Base-by-base conservation (phyloP, 2,797 vertebrate genomes). In the Remorina albescens region DNA sequence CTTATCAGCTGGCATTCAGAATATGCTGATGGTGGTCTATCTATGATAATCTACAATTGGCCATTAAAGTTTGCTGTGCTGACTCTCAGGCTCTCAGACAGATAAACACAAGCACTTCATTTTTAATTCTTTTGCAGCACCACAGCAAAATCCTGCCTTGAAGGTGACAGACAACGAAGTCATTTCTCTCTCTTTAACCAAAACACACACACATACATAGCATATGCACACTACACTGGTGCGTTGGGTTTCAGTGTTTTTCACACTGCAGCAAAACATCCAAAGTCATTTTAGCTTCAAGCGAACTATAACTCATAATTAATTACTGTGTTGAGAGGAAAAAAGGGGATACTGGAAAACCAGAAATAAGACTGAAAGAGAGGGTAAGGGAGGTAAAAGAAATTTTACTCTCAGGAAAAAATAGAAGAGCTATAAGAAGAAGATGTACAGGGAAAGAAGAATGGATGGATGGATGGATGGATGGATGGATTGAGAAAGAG, bases 301-400 rank as follows among this genome's bases (percentile, higher is more conserved):
- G 82, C 77, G 71, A 81, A 85, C 58, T 78, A 62, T 46, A 19
- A 75, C 70, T 83, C 71, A 79, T 79, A 78, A 86, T 86, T 85
- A 87, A 85, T 86, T 74, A 76, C 75, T 78, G 70, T 78, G 74
- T 78, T 12, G 13, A 68, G 64, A 64, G 63, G 55, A 61, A 80
- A 67, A 76, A 76, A 18, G 18, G n/a, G 59, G 69, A 80, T 68
- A 51, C 60, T 76, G 49, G 74, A 81, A 81, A 85, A 85, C 82
- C 41, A 69, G 39, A 77, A 65, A 76, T 54, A 75, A 65, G 55
- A 60, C 55, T 0, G 51, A 60, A 42, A 60, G 34, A 50, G 37
- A 60, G 18, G 15, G 46, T 6, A 28, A 72, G 21, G 42, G 56
- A 50, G 55, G 55, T 15, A 36, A 62, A 54, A 30, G 23, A 44